Percentiles rank a stretch among this genome's conserved stretches.
Conservation (phyloP, 2,888 invertebrate species). For the Gastracanthus pulcherrimus region DNA sequence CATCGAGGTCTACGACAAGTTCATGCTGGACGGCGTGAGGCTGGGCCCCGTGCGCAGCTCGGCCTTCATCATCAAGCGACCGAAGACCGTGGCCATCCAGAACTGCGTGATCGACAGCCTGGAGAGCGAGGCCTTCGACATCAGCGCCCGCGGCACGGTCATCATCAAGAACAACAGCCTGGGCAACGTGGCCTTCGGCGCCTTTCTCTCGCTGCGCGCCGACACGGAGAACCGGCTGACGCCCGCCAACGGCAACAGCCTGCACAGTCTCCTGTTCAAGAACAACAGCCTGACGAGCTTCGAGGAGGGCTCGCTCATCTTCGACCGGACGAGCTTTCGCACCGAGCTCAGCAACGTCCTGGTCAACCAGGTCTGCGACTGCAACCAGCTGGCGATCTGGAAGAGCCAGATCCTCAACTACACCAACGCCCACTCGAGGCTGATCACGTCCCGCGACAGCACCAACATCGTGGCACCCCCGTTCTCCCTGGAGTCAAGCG, state of each 20-base stretch:
- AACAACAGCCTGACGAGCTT: conserved; percentile 82
- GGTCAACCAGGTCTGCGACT: conserved; percentile 81
- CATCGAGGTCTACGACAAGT: conserved; percentile 83
- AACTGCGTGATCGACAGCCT: conserved; percentile 81
- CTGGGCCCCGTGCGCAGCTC: conserved; percentile 84
- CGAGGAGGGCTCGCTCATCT: conserved; percentile 80
- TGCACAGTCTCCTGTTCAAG: conserved; percentile 80
- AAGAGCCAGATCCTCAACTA: conserved; percentile 73
- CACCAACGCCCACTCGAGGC: conserved; percentile 70
- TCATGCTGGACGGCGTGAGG: conserved; percentile 83
- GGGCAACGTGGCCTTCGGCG: conserved; percentile 80
- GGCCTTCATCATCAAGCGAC: conserved; percentile 84
- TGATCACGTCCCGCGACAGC: conserved; percentile 61
- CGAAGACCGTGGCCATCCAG: conserved; percentile 82
- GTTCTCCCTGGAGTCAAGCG: conserved; percentile 65
- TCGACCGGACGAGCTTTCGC: conserved; percentile 80
- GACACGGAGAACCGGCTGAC: conserved; percentile 76
- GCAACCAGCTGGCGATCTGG: conserved; percentile 77
- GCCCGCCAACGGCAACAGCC: conserved; percentile 62
- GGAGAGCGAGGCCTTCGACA: conserved; percentile 84
- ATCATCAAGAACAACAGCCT: conserved; percentile 84
- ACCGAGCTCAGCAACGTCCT: conserved; percentile 81
- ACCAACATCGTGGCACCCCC: conserved; percentile 54
- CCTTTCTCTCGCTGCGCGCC: conserved; percentile 81
- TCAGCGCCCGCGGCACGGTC: conserved; percentile 82